These are phyloP conservation scores for Erynnis tages DNA, from an alignment of 2,888 invertebrate species.

Conservation along the genomic window DNA sequence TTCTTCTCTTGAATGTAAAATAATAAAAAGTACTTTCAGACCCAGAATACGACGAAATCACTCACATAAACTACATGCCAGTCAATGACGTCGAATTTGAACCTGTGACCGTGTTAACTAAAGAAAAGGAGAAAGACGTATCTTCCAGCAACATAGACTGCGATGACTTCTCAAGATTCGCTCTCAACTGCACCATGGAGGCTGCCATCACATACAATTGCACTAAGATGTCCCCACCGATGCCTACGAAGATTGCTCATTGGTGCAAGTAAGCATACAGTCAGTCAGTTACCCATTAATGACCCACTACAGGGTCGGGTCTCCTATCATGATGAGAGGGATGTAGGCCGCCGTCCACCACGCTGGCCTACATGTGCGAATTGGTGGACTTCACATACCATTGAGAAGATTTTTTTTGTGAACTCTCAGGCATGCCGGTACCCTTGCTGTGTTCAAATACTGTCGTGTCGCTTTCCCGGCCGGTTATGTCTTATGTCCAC, in stretches of 20 bases:
- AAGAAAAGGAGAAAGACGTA: slow-evolving; percentile 42
- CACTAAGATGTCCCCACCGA: slow-evolving; percentile 54
- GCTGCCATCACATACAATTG: slow-evolving; percentile 61
- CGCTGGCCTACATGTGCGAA: no score
- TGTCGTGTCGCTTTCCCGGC: no score
- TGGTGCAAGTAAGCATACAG: slow-evolving; percentile 60
- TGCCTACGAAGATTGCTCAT: slow-evolving; percentile 52
- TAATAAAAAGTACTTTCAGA: slow-evolving; percentile 32
- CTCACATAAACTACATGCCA: slow-evolving; percentile 4
- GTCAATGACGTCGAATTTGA: slow-evolving; percentile 49
- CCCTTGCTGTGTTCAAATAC: no score
- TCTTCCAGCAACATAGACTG: slow-evolving; percentile 52
- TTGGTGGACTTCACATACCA: no score
- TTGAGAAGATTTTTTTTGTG: no score
- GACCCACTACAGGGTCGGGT: no score
- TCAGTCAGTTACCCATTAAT: background rate
- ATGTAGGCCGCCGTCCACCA: no score
- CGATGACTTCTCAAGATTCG: slow-evolving; percentile 53
- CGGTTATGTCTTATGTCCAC: no score
- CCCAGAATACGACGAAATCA: slow-evolving; percentile 43
- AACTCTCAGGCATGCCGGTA: no score
- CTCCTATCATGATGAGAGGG: no score
- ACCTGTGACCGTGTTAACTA: slow-evolving; percentile 42
- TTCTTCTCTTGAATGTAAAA: no score
- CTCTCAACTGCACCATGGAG: slow-evolving; percentile 54